These are phyloP conservation scores for Amphipoea lucens DNA, from an alignment of 2,888 invertebrate species.

Conservation along the genomic window DNA sequence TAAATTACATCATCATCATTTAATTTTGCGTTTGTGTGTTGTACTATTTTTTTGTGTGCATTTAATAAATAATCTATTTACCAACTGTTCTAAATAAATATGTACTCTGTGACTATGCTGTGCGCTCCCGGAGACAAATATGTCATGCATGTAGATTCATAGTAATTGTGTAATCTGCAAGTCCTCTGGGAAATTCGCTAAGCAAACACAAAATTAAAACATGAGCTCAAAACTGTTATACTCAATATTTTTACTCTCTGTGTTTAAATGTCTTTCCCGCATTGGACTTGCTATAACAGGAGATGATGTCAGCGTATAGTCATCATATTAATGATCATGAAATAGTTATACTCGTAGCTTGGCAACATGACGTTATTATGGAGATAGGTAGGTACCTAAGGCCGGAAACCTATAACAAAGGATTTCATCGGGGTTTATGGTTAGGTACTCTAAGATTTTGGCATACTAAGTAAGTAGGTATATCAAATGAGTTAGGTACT, in stretches of 20 bases:
- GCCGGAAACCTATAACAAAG: slow-evolving; percentile 9
- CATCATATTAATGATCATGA: slow-evolving; percentile 30
- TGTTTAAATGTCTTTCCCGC: neutral
- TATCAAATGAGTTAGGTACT: neutral
- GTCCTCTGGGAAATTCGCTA: slow-evolving; percentile 47
- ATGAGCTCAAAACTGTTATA: slow-evolving; percentile 3
- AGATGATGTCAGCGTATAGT: slow-evolving; percentile 40
- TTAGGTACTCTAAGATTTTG: neutral
- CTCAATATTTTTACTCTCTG: slow-evolving; percentile 2
- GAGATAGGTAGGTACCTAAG: neutral
- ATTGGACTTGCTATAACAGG: neutral
- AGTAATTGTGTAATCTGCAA: slow-evolving; percentile 16
- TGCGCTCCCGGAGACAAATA: slow-evolving; percentile 40
- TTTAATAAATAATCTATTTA: neutral
- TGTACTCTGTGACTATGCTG: slow-evolving; percentile 1
- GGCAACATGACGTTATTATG: slow-evolving; percentile 1
- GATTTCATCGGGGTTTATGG: slow-evolving; percentile 12
- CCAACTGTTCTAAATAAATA: neutral
- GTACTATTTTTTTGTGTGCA: neutral
- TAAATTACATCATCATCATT: too few relatives aligned
- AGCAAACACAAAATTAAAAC: slow-evolving; percentile 40
- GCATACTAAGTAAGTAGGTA: neutral
- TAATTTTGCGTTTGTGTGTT: neutral
- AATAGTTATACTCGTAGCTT: slow-evolving; percentile 14
- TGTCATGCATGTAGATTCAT: slow-evolving; percentile 31